These are phyloP conservation scores for Enoplosus armatus DNA, from an alignment of 2,797 vertebrate genomes.

Conservation along the genomic window DNA sequence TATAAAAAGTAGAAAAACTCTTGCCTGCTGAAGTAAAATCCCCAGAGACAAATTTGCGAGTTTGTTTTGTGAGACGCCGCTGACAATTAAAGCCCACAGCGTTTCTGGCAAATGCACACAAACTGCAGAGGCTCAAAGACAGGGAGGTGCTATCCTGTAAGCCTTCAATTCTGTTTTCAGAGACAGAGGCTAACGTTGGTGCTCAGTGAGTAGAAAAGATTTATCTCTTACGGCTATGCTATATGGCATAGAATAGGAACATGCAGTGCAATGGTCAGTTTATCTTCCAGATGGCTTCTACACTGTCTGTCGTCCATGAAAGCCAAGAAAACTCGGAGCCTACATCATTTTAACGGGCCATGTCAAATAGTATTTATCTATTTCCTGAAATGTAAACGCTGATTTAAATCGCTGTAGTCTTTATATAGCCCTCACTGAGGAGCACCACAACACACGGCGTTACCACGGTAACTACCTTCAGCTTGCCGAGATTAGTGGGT, in stretches of 20 bases:
- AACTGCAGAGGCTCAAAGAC: conserved; percentile 25
- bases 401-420: conserved; percentile 55
- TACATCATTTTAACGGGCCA: conserved; percentile 41
- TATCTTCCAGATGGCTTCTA: conserved; percentile 28
- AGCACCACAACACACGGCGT: conserved; percentile 53
- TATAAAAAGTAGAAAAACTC: not conserved
- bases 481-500: conserved; percentile 67
- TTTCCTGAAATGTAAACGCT: conserved; percentile 67
- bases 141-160: not conserved
- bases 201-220: not conserved
- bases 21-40: conserved; percentile 35
- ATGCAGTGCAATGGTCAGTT: conserved; percentile 15
- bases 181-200: conserved; percentile 11
- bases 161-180: conserved; percentile 21
- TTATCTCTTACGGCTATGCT: conserved; percentile 4
- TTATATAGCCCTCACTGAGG: conserved; percentile 41
- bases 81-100: conserved; percentile 40
- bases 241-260: not conserved
- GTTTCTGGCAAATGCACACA: conserved; percentile 33
- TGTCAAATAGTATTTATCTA: conserved; percentile 61
- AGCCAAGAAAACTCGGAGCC: not conserved
- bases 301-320: conserved; percentile 20
- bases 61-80: conserved; percentile 40
- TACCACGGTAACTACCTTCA: conserved; percentile 63
- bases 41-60: conserved; percentile 1